Evolutionary conservation across 2,888 invertebrate species (phyloP).

Genomic region (Cephus runcator): DNA sequence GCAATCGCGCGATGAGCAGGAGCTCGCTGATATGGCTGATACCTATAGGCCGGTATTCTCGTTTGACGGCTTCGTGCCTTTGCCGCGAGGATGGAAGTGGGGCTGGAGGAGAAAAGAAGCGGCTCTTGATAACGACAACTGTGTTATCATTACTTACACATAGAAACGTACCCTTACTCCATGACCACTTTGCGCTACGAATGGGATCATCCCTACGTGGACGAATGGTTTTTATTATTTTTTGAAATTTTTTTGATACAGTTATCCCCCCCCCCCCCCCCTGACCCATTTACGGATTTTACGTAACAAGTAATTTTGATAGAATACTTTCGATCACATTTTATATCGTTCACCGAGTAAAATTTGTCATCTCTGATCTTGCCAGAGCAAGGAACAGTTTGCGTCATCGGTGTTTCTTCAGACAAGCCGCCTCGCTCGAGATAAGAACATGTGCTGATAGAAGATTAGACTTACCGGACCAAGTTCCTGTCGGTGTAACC

Average conservation of each 20-base stretch:
- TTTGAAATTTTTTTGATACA: not conserved
- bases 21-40: conserved; percentile 39
- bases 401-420: not conserved
- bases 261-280: not conserved
- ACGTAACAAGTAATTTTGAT: not conserved
- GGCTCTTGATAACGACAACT: conserved; percentile 54
- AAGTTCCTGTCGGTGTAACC: not conserved
- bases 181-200: not conserved
- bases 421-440: not conserved
- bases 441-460: not conserved
- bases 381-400: not conserved
- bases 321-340: not conserved
- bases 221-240: not conserved
- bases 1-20: conserved; percentile 31
- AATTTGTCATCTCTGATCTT: not conserved
- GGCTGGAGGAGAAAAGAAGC: conserved; percentile 35
- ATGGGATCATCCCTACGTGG: not conserved
- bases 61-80: conserved; percentile 45
- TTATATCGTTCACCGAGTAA: not conserved
- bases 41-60: conserved; percentile 39
- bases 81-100: conserved; percentile 6
- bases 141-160: conserved; percentile 38
- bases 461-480: not conserved
- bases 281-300: not conserved
- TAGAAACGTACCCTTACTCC: not conserved